Evolutionary conservation across 2,113 vertebrate genomes (phyloP), one percentile per base, ranked within the genome.

Genomic region (Etheostoma spectabile): DNA sequence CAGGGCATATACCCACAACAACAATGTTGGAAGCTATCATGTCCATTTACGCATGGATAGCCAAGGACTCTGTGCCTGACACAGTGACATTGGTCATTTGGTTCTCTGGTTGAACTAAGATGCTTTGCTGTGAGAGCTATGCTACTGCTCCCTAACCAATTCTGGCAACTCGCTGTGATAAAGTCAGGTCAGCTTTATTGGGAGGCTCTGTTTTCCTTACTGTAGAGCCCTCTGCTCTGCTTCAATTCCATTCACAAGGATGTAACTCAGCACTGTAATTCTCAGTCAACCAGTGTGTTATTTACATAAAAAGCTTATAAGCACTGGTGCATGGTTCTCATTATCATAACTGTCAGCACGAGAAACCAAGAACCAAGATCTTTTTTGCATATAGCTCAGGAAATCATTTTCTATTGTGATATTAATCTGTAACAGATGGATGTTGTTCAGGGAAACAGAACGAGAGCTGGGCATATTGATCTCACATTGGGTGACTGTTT

Each of bases 161-260:
- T 75, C 59, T 66, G 45, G 65, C 75, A 74, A 30, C 52, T 59
- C 1, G 56, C 67, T 48, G 62, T 30, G 57, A 70, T 75, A 66
- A 77, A 72, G 72, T 68, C 76, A 62, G 77, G 64, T 46, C 71
- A 38, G 88, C 30, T 46, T 63, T 1, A 53, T 68, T 79, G 62
- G 35, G 77, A 13, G 71, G 49, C 55, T 84, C 79, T 81, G 74
- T 83, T 80, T 61, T 59, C 51, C 14, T 69, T 49, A 4, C 49
- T 52, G 53, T 12, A 33, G 60, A 59, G 55, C 51, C 61, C 57
- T 75, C 73, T 60, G 65, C 56, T 55, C 59, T 65, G 62, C 59
- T 52, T 60, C 56, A 71, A 35, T 75, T 68, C 76, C 71, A 84
- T 53, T 79, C 81, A 63, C 76, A 27, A 66, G 63, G 56, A 59